Conservation (phyloP, 2,797 vertebrate genomes). For the Orientallactaga sibirica region DNA sequence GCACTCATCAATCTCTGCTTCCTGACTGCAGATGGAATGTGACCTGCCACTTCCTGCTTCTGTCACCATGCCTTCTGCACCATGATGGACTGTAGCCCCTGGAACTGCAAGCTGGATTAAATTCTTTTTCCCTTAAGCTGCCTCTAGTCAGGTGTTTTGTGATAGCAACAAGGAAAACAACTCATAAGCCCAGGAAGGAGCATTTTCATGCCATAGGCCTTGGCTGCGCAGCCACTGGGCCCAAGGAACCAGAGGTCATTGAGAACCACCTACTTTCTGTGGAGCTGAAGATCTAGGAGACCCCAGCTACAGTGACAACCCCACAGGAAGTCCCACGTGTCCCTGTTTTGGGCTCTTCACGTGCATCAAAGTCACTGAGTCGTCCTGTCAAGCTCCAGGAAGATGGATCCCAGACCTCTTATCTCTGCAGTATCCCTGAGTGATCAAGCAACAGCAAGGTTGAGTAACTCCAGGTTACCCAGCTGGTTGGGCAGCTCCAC, state of each 20-base stretch:
- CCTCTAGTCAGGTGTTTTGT: too few species aligned
- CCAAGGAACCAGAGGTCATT: background rate
- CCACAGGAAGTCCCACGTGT: accelerated
- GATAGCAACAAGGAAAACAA: too few species aligned
- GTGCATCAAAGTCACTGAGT: accelerated
- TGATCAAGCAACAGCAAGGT: background rate
- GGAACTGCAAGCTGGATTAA: too few species aligned
- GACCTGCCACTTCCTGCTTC: too few species aligned
- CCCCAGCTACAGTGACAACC: background rate
- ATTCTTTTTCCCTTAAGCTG: too few species aligned
- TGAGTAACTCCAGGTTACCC: conserved; percentile 15
- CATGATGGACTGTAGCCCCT: too few species aligned
- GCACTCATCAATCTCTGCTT: too few species aligned
- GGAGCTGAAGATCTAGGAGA: background rate
- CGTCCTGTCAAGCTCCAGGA: background rate
- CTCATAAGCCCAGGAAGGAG: background rate
- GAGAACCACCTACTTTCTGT: background rate
- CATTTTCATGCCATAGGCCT: background rate
- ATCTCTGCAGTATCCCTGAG: background rate
- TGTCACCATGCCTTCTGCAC: too few species aligned
- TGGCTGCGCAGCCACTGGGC: background rate
- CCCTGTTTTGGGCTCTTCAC: background rate
- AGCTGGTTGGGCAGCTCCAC: background rate
- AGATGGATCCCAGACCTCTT: background rate
- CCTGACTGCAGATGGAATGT: too few species aligned